These are phyloP conservation scores for Rostratula benghalensis DNA, from an alignment of 2,113 vertebrate genomes.

Conservation along the genomic window DNA sequence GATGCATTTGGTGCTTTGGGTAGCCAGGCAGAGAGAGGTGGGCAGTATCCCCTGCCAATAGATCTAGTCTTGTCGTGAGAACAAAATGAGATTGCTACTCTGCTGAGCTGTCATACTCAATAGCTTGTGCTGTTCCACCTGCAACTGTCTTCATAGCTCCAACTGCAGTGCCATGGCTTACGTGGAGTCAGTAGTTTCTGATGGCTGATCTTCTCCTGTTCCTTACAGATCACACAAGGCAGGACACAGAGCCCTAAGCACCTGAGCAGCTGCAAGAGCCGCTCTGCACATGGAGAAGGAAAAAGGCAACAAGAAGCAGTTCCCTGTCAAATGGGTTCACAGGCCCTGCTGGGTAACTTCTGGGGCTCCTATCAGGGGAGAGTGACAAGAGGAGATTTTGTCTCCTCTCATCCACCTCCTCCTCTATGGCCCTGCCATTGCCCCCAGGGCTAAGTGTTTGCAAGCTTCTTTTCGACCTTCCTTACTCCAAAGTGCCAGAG, in stretches of 20 bases:
- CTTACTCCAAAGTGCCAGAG: neutral
- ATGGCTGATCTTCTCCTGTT: neutral
- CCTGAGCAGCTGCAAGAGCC: neutral
- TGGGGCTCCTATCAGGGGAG: neutral
- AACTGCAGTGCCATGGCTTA: neutral
- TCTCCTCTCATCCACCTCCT: neutral
- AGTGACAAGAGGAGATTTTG: neutral
- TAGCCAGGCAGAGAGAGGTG: constrained; percentile 66
- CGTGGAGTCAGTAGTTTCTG: neutral
- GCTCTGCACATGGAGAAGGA: neutral
- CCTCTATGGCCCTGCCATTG: neutral
- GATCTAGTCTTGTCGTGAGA: constrained; percentile 32
- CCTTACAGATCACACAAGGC: neutral
- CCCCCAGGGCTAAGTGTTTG: neutral
- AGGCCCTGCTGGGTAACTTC: neutral
- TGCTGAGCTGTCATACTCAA: constrained; percentile 28
- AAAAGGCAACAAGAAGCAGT: neutral
- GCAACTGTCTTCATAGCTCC: neutral
- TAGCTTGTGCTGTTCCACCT: constrained; percentile 30
- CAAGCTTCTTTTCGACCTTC: neutral
- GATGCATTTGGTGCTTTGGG: constrained; percentile 67
- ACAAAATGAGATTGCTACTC: constrained; percentile 47
- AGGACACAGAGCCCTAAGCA: neutral
- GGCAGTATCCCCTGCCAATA: constrained; percentile 63
- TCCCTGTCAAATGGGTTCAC: neutral